Conservation (phyloP, 2,888 invertebrate species). For the Hydraecia micacea region DNA sequence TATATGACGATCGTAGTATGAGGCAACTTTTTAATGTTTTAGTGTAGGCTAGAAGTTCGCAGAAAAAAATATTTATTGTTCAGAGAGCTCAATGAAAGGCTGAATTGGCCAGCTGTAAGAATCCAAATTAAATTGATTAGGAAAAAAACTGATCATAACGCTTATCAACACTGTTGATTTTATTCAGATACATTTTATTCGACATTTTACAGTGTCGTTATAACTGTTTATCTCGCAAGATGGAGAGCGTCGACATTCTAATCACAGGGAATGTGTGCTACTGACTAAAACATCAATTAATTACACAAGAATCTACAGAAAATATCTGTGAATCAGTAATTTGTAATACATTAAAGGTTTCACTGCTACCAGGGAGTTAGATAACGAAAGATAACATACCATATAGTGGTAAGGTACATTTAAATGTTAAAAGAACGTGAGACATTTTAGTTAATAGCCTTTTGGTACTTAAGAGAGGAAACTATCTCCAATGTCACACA, state of each 20-base stretch:
- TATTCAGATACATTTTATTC: not conserved
- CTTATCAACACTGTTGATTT: not conserved
- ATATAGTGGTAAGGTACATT: slow-evolving; percentile 27
- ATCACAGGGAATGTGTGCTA: slow-evolving; percentile 50
- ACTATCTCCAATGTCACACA: slow-evolving; percentile 42
- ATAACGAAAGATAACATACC: slow-evolving; percentile 58
- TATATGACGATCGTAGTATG: too few species aligned
- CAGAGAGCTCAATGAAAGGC: not conserved
- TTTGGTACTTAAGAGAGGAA: slow-evolving; percentile 32
- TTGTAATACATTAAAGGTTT: slow-evolving; percentile 58
- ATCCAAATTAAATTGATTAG: not conserved
- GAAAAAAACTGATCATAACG: not conserved
- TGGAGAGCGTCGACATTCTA: slow-evolving; percentile 43
- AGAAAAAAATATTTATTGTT: too few species aligned
- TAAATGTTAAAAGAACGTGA: slow-evolving; percentile 43
- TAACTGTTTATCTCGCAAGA: slow-evolving; percentile 30
- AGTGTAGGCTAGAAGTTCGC: too few species aligned
- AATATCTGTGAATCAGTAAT: slow-evolving; percentile 55
- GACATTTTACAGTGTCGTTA: slow-evolving; percentile 15
- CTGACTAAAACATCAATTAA: slow-evolving; percentile 52
- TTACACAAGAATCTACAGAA: slow-evolving; percentile 43
- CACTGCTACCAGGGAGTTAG: slow-evolving; percentile 35
- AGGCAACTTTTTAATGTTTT: too few species aligned
- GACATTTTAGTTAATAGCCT: slow-evolving; percentile 52
- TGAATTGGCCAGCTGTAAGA: not conserved